Evolutionary conservation across 2,797 vertebrate species (phyloP), one percentile per base, ranked within the genome.

Genomic region (Selene dorsalis): DNA sequence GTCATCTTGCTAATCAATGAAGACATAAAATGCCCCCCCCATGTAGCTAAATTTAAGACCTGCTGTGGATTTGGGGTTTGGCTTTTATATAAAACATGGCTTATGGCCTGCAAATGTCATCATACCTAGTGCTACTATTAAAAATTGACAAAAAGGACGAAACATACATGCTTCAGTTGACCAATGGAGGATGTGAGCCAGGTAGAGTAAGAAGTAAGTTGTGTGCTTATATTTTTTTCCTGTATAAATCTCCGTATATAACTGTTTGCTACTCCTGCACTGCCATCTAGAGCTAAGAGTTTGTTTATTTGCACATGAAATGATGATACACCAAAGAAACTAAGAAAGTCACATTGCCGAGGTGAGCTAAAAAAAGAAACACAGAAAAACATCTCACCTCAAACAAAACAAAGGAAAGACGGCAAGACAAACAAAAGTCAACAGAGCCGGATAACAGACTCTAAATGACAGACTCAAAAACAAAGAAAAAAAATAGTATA

Each of bases 251-350:
- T 66, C 35, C 65, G 30, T 52, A 35, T 52, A 57, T 24, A 43
- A 28, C 11, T 30, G 57, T 75, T 48, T 50, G 43, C 56, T 63
- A 74, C 73, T 66, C 61, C 68, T 71, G 50, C 71, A 71, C 68
- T 77, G 59, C 78, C 80, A 73, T 73, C 79, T 72, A 61, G 24
- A 68, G 83, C 67, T 80, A 35, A 78, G 35, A 74, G 75, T 80
- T 88, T 8, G 69, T 82, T 69, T 62, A 75, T 80, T 80, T 74
- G 58, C 67, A 80, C 73, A 70, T 84, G 62, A 83, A 86, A 76
- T 50, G n/a, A 79, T 56, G 57, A 39, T 13, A 43, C 68, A 50
- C 35, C 30, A 77, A 83, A 77, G 28, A 41, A 82, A 41, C 26
- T 53, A 62, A 63, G 20, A 76, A 80, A 74, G 82, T 85, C 76